Evolutionary conservation across 2,888 invertebrate species (phyloP), one percentile per base, ranked within the genome.

Genomic region (Zaprionus lineosus): DNA sequence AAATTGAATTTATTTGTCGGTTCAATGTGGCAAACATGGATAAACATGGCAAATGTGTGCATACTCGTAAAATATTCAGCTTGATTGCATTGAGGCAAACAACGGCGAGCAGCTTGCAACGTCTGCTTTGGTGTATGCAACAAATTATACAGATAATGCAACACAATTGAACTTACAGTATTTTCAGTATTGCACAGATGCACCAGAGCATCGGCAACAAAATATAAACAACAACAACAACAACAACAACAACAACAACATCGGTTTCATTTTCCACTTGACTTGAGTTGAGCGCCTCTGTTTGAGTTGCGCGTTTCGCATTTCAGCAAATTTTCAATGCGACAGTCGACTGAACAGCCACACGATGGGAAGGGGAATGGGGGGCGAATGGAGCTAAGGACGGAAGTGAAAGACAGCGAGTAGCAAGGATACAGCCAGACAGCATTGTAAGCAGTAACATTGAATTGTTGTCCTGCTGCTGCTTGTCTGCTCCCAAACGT

Each of bases 221-320:
- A 37, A 50, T n/a, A n/a, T n/a, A n/a, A 47, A 19, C 53, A 52
- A 24, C 46, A 18, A 41, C 39, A 60, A 24, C 53, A 61, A 37
- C 52, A 76, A 55, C 34, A 62, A 50, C 46, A 59, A 56, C 56
- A 47, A 41, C 59, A 70, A 71, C 62, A 75, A 65, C 59, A 72
- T 59, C 56, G 33, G 60, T 74, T 79, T 84, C 75, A 84, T 81
- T 78, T 79, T 79, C 82, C 84, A 78, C 78, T 82, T 64, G 82
- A 79, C 72, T 79, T 59, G 74, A 77, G 75, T 41, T 64, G 83
- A 77, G 75, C 63, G 36, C 29, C 44, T 40, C 48, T 64, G 68
- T 59, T 65, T 64, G 44, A 64, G 61, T 47, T 56, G 57, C 74
- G 76, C 55, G 67, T 73, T 75, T 83, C 73, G 84, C 81, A 83